Evolutionary conservation across 2,888 invertebrate genomes (phyloP).

Genomic region (Silvanus unidentatus): DNA sequence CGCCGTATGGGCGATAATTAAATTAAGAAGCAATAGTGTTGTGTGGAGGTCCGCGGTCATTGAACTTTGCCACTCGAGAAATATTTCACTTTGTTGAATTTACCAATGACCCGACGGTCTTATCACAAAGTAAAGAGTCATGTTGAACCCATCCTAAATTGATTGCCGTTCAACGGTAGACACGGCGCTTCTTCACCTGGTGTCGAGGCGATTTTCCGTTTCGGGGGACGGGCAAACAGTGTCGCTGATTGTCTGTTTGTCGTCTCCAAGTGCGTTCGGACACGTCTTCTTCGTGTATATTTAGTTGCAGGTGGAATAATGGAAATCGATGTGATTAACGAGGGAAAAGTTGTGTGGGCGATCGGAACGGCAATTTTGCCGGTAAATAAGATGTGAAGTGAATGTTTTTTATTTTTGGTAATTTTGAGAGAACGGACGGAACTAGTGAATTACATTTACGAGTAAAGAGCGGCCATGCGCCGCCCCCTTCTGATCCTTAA

Average conservation of each 20-base stretch:
- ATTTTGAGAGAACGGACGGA: too few species aligned
- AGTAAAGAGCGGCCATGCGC: slow-evolving; percentile 37
- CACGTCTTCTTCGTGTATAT: slow-evolving; percentile 7
- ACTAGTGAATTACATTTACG: too few species aligned
- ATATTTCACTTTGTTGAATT: slow-evolving; percentile 34
- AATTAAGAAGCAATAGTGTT: slow-evolving; percentile 17
- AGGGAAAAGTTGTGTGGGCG: background rate
- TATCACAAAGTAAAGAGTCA: slow-evolving; percentile 26
- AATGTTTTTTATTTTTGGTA: slow-evolving; percentile 1
- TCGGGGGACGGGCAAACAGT: too few species aligned
- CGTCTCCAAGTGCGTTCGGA: background rate
- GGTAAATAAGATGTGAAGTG: background rate
- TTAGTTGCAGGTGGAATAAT: slow-evolving; percentile 16
- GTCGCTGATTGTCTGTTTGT: too few species aligned
- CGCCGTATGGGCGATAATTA: slow-evolving; percentile 12
- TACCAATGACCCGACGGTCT: slow-evolving; percentile 33
- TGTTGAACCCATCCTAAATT: slow-evolving; percentile 23
- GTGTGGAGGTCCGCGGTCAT: slow-evolving; percentile 16
- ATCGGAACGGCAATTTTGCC: background rate
- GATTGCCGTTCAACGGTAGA: slow-evolving; percentile 18
- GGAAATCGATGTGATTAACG: slow-evolving; percentile 21
- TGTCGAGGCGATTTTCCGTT: too few species aligned
- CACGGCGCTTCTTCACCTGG: too few species aligned
- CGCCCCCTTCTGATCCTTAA: slow-evolving; percentile 18
- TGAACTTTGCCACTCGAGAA: slow-evolving; percentile 27